Conservation (phyloP, 2,113 vertebrate species). For the Illadopsis cleaveri region DNA sequence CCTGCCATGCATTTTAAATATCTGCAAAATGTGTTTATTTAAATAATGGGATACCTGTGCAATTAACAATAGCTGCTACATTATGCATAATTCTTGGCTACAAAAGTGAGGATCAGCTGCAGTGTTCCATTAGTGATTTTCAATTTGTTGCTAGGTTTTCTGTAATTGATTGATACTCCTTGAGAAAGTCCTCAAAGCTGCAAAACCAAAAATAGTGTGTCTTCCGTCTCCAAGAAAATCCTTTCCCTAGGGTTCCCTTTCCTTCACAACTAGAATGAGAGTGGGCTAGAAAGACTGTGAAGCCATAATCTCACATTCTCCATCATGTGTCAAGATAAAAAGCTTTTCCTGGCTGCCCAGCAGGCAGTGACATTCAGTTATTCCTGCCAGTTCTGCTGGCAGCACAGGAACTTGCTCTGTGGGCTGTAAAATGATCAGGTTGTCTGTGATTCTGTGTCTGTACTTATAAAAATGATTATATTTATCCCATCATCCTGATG, state of each 20-base stretch:
- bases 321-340: background rate
- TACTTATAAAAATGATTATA: background rate
- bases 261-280: background rate
- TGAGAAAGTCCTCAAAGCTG: background rate
- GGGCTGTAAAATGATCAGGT: background rate
- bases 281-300: background rate
- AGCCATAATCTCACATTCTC: background rate
- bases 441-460: background rate
- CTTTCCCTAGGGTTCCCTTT: background rate
- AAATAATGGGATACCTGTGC: background rate
- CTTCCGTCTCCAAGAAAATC: background rate
- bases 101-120: background rate
- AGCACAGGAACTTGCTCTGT: background rate
- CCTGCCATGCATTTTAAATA: slow-evolving; percentile 1
- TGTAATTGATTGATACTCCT: background rate
- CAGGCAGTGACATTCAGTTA: background rate
- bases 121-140: slow-evolving; percentile 18
- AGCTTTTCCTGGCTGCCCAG: background rate
- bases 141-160: slow-evolving; percentile 12
- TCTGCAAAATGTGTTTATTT: slow-evolving; percentile 1
- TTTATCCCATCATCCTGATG: background rate
- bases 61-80: slow-evolving; percentile 7
- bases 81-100: slow-evolving; percentile 13
- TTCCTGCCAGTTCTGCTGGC: background rate
- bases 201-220: background rate